Conservation (phyloP, 2,113 vertebrate genomes). For the Laterallus jamaicensis region DNA sequence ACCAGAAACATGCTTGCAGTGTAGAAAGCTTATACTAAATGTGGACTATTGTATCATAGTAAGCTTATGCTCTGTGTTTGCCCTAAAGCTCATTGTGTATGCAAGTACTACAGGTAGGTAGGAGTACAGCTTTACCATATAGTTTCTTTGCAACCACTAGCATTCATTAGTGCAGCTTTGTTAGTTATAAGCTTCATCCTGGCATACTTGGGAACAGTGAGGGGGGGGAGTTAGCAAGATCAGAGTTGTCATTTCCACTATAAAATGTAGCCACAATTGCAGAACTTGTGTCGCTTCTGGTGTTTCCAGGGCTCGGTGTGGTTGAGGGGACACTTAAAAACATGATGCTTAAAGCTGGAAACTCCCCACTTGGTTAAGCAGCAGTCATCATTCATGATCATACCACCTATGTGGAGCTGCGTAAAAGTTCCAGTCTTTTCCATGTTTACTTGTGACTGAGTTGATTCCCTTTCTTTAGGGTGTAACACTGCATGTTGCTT, state of each 20-base stretch:
- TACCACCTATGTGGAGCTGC: background rate
- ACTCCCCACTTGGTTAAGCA: background rate
- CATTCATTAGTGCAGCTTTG: background rate
- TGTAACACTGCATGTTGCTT: background rate
- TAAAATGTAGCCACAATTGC: background rate
- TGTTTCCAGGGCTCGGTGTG: background rate
- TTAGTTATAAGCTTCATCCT: background rate
- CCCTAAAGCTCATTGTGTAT: background rate
- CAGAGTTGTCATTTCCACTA: background rate
- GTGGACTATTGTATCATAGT: background rate
- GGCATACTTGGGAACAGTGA: background rate
- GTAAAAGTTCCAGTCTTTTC: background rate
- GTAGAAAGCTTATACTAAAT: background rate
- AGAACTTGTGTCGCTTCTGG: background rate
- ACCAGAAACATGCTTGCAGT: background rate
- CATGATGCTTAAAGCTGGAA: background rate
- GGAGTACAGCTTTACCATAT: background rate
- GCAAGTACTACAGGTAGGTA: rapidly evolving
- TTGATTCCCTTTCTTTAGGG: background rate
- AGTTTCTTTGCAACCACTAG: background rate
- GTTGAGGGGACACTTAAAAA: background rate
- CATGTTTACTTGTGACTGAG: background rate
- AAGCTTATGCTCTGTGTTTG: background rate
- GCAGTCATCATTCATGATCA: background rate
- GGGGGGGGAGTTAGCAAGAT: background rate